Base-by-base conservation (phyloP, 2,113 vertebrate genomes). In the Noturus placidus region DNA sequence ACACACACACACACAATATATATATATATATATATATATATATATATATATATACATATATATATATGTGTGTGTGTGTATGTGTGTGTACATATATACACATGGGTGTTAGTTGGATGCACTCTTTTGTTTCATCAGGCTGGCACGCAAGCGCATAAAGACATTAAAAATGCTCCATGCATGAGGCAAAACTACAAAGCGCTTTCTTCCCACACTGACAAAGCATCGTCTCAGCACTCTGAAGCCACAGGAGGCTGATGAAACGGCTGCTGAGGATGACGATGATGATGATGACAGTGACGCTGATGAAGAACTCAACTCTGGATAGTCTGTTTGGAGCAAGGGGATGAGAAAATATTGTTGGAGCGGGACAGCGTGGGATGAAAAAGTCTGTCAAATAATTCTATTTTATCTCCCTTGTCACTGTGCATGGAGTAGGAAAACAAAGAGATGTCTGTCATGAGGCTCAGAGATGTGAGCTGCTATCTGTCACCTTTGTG, bases 391-490 rank as follows among this genome's bases (percentile, higher is more conserved):
- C 46, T 90, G 90, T 89, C 88, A 86, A 70, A 87, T 77, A 65
- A 10, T 83, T 86, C n/a, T 76, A 74, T 86, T 67, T 86, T 56
- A 14, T 46, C 61, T n/a, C n/a, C 15, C 85, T 88, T 63, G 77
- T 87, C 88, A 59, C 88, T 52, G 74, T 65, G 22, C 76, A 35
- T 27, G 80, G 61, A 84, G 67, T 77, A 38, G 35, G 19, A 89
- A 87, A 89, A 87, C 82, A 86, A 88, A 87, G 86, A 82, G 59
- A 78, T 72, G 74, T 88, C 87, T 89, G 90, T 87, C 81, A 50
- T 80, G 10, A 52, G 84, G 74, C 52, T 70, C 54, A 72, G 84
- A 83, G 86, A 86, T 82, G 78, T 52, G 54, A 85, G 13, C 38
- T 72, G 57, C 70, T 76, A 77, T 89, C 85, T 87, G 85, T 90